Evolutionary conservation across 30 jellyfish, hydroid and myxozoan genomes (phyloP).

Genomic region (Hydractinia echinata): DNA sequence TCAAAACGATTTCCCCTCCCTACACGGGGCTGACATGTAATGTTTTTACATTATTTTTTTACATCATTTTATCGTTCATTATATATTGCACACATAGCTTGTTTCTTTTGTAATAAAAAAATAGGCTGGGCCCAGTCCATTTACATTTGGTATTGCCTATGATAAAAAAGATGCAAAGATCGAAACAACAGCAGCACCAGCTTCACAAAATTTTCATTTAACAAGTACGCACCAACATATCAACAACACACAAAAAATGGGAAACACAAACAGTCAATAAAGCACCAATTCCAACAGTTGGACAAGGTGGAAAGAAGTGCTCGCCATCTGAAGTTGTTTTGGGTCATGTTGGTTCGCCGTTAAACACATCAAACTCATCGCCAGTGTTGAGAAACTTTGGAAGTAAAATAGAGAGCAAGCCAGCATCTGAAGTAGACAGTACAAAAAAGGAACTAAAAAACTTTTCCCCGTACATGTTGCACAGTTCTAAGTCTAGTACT

Average conservation of each 20-base stretch:
- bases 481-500: too few relatives aligned
- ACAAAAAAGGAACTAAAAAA: too few relatives aligned
- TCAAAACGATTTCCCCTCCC: too few relatives aligned
- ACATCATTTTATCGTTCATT: too few relatives aligned
- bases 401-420: too few relatives aligned
- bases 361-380: too few relatives aligned
- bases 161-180: conserved; percentile 3
- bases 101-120: neutral
- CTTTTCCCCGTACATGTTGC: too few relatives aligned
- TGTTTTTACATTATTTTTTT: too few relatives aligned
- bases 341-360: neutral
- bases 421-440: too few relatives aligned
- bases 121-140: conserved; percentile 29
- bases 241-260: neutral
- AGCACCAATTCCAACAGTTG: neutral
- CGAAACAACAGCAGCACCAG: neutral
- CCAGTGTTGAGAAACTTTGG: too few relatives aligned
- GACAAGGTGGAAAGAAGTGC: neutral
- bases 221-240: conserved; percentile 2
- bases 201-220: neutral
- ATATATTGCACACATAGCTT: too few relatives aligned
- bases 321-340: neutral
- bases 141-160: conserved; percentile 6
- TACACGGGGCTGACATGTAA: too few relatives aligned
- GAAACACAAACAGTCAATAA: neutral